phyloP scores from a whole-genome alignment of 1,140 invertebrate genomes.

The Neodiprion fabricii region DNA sequence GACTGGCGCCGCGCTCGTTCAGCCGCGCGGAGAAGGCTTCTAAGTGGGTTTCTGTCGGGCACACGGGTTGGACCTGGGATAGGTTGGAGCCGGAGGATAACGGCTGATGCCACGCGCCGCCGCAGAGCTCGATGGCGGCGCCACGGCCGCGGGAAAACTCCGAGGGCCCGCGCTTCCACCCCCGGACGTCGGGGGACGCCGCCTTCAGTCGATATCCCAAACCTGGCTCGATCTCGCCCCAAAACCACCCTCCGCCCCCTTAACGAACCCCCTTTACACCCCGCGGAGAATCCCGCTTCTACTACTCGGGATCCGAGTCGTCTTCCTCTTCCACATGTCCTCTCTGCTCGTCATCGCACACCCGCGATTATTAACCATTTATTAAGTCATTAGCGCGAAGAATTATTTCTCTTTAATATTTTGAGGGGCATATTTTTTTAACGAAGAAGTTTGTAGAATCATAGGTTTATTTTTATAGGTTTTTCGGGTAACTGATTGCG shows the following conservation, averaged over 20 bases:
- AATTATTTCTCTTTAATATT: no score
- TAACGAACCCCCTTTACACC: no score
- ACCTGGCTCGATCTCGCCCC: neutral
- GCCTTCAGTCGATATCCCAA: conserved; percentile 4
- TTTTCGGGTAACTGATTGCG: no score
- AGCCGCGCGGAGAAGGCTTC: conserved; percentile 29
- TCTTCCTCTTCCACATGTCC: no score
- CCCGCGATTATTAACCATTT: no score
- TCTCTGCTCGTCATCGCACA: no score
- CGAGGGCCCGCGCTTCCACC: neutral
- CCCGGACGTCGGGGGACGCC: neutral
- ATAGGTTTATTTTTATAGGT: no score
- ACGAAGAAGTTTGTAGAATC: no score
- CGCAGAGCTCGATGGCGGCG: conserved; percentile 43
- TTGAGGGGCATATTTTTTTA: no score
- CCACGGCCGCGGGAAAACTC: conserved; percentile 34
- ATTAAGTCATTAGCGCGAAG: no score
- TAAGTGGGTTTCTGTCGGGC: conserved; percentile 36
- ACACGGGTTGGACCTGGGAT: conserved; percentile 31
- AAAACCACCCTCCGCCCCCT: neutral
- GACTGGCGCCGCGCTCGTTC: no score
- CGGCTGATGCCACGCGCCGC: conserved; percentile 36
- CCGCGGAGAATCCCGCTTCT: neutral
- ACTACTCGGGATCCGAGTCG: no score
- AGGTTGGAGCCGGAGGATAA: conserved; percentile 34